phyloP scores from a whole-genome alignment of 2,888 invertebrate genomes.

The Cerastis leucographa region DNA sequence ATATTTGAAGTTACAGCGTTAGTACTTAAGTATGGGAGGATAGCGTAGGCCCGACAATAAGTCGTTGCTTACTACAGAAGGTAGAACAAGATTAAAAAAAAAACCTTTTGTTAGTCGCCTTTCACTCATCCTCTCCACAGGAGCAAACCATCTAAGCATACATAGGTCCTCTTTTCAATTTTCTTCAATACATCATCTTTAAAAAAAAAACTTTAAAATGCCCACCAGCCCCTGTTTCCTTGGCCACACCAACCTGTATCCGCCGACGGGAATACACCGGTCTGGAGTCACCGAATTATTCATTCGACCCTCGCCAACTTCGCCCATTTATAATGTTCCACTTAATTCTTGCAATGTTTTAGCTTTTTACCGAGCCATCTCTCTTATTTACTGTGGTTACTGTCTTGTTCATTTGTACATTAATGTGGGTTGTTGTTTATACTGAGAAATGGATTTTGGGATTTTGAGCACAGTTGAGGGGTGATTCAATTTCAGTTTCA shows the following conservation, averaged over 20 bases:
- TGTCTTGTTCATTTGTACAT: conserved; percentile 34
- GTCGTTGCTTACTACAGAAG: too few relatives aligned
- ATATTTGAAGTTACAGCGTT: too few relatives aligned
- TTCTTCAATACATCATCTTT: too few relatives aligned
- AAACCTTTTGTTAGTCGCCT: too few relatives aligned
- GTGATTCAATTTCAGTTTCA: neutral
- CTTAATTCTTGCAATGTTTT: conserved; percentile 52
- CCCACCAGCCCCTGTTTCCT: too few relatives aligned
- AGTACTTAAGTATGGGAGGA: too few relatives aligned
- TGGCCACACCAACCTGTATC: neutral
- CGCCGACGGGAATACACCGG: neutral
- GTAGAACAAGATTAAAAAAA: too few relatives aligned
- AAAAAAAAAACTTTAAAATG: neutral
- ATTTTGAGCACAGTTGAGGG: neutral
- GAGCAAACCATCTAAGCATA: too few relatives aligned
- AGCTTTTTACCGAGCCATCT: conserved; percentile 40
- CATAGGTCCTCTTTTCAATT: too few relatives aligned
- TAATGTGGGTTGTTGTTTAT: conserved; percentile 26
- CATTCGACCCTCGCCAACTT: conserved; percentile 56
- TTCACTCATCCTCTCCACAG: too few relatives aligned
- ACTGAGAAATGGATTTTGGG: neutral
- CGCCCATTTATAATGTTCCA: conserved; percentile 61
- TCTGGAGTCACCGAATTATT: conserved; percentile 57
- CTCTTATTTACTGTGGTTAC: conserved; percentile 7
- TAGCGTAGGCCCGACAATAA: too few relatives aligned